phyloP scores from a whole-genome alignment of 2,888 invertebrate genomes.

The Drosophila tanythrix region DNA sequence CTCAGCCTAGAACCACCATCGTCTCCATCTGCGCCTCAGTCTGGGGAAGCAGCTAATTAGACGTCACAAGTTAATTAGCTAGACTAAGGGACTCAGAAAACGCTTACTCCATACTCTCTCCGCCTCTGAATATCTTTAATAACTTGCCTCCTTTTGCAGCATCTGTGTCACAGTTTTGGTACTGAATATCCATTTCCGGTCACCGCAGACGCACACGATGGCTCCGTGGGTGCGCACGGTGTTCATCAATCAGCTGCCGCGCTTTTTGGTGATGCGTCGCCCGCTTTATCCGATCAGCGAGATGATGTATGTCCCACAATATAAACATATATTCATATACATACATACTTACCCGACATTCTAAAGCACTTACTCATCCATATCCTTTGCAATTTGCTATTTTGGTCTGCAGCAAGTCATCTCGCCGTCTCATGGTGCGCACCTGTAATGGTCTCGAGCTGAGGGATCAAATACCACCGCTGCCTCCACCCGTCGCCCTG shows the following conservation, averaged over 20 bases:
- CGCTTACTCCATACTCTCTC: conserved; percentile 18
- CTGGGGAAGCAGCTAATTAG: conserved; percentile 70
- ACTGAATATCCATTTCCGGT: conserved; percentile 98
- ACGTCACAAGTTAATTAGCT: conserved; percentile 77
- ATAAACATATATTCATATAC: neutral
- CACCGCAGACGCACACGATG: conserved; percentile 99
- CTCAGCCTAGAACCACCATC: neutral
- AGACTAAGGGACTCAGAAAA: conserved; percentile 52
- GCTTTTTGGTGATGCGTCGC: conserved; percentile 96
- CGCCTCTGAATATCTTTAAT: neutral
- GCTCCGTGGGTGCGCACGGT: conserved; percentile 98
- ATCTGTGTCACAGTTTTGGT: conserved; percentile 98
- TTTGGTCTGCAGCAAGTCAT: conserved; percentile 80
- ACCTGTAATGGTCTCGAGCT: conserved; percentile 92
- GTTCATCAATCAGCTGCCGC: conserved; percentile 98
- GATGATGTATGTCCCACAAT: conserved; percentile 80
- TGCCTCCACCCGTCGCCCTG: conserved; percentile 86
- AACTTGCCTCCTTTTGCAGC: conserved; percentile 85
- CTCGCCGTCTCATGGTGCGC: conserved; percentile 89
- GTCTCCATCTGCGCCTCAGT: neutral
- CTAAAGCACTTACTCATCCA: neutral
- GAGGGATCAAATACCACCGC: conserved; percentile 87
- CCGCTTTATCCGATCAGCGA: conserved; percentile 87
- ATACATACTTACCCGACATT: neutral
- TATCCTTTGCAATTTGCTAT: conserved; percentile 8